Conservation (phyloP, 1,140 invertebrate species). For the Gyrodactylus bullatarudis region DNA sequence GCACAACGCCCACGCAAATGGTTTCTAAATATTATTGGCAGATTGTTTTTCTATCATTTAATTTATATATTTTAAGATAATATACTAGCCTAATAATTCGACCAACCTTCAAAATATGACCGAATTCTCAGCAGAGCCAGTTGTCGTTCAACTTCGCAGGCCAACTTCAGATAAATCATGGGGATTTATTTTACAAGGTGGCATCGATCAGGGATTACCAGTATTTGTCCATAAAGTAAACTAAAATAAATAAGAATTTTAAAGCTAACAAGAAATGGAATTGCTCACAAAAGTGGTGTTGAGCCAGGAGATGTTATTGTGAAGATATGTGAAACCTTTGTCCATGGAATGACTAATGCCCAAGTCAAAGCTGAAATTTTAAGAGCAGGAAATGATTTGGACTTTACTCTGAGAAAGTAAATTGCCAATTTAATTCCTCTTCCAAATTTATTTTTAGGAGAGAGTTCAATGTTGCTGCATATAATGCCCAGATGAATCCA, state of each 20-base stretch:
- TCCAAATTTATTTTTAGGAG: neutral
- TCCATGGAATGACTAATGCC: conserved; percentile 8
- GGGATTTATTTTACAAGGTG: conserved; percentile 5
- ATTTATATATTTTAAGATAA: no score
- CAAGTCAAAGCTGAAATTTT: conserved; percentile 11
- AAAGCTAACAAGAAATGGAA: conserved; percentile 10
- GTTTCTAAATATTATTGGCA: no score
- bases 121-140: neutral
- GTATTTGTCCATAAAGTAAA: conserved; percentile 7
- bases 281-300: conserved; percentile 8
- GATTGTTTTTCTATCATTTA: no score
- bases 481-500: conserved; percentile 1
- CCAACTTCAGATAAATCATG: conserved; percentile 1
- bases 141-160: neutral
- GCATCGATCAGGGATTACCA: conserved; percentile 3
- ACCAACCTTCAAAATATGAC: no score
- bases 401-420: conserved; percentile 9
- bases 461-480: conserved; percentile 6
- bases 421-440: neutral
- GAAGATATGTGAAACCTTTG: conserved; percentile 9
- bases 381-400: conserved; percentile 11
- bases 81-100: no score
- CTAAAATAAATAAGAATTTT: neutral
- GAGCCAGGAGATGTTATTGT: conserved; percentile 10
- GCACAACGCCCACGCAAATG: no score